A percentile compares a stretch with the other conserved stretches of the same genome.
Conservation (phyloP, 2,888 invertebrate genomes). For the Hermodice carunculata region DNA sequence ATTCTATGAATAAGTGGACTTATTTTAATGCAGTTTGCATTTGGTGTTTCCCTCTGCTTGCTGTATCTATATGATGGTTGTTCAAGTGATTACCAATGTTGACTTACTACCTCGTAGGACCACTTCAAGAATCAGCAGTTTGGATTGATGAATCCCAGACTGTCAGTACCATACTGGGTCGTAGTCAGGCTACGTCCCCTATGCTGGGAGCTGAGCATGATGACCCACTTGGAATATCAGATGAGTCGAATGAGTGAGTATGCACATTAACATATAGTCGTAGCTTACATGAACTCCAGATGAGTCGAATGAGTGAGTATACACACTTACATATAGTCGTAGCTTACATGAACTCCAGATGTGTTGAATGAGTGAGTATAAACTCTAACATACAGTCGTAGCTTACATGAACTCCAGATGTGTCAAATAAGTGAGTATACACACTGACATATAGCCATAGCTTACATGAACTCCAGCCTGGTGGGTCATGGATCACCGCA, state of each 20-base stretch:
- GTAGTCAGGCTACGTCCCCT: slow-evolving; percentile 82
- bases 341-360: slow-evolving; percentile 86
- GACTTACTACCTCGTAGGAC: no score
- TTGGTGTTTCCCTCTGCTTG: no score
- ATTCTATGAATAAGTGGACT: no score
- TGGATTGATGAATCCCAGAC: slow-evolving; percentile 98
- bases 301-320: slow-evolving; percentile 85
- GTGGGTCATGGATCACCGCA: no score
- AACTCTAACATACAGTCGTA: no score
- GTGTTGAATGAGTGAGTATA: slow-evolving; percentile 86
- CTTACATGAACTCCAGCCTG: no score
- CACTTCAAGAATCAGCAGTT: slow-evolving; percentile 96
- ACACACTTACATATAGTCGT: no score
- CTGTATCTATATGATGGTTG: no score
- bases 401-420: slow-evolving; percentile 88
- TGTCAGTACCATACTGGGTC: slow-evolving; percentile 84
- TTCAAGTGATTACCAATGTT: no score
- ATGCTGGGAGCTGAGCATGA: slow-evolving; percentile 70
- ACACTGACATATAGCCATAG: no score
- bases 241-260: slow-evolving; percentile 86
- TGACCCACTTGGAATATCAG: slow-evolving; percentile 92
- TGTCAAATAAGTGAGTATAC: slow-evolving; percentile 85
- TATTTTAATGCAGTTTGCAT: no score
- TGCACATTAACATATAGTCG: no score
- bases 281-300: slow-evolving; percentile 88